Evolutionary conservation across 2,797 vertebrate genomes (phyloP).

Genomic region (Tinamus major): DNA sequence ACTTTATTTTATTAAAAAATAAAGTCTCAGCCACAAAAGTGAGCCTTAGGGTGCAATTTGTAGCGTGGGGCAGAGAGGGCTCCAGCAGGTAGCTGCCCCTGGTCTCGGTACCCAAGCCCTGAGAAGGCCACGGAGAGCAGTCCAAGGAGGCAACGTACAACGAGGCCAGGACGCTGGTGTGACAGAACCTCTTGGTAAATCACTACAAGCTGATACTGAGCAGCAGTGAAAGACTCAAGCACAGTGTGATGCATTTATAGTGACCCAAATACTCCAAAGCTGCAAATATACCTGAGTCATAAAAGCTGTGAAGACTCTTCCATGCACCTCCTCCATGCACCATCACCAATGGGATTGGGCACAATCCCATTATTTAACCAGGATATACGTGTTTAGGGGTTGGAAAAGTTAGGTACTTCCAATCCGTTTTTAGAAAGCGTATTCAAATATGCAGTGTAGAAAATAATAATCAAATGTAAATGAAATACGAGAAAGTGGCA

Average conservation of each 20-base stretch:
- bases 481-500: background rate
- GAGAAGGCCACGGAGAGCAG: background rate
- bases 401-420: background rate
- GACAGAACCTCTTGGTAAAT: too few species aligned
- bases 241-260: background rate
- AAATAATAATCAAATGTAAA: conserved; percentile 4
- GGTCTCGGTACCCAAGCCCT: background rate
- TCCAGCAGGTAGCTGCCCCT: background rate
- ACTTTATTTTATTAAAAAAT: background rate
- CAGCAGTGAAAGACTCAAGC: background rate
- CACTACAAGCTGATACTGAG: background rate
- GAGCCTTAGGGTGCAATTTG: background rate
- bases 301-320: background rate
- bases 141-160: background rate
- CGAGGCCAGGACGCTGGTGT: background rate
- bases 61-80: background rate
- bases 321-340: background rate
- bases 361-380: background rate
- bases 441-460: background rate
- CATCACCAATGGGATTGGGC: too few species aligned
- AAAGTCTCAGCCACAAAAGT: background rate
- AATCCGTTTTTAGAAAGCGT: background rate
- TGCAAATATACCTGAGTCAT: background rate
- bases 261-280: background rate
- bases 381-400: background rate